phyloP scores from a whole-genome alignment of 2,113 vertebrate species.

The Cinclus cinclus region DNA sequence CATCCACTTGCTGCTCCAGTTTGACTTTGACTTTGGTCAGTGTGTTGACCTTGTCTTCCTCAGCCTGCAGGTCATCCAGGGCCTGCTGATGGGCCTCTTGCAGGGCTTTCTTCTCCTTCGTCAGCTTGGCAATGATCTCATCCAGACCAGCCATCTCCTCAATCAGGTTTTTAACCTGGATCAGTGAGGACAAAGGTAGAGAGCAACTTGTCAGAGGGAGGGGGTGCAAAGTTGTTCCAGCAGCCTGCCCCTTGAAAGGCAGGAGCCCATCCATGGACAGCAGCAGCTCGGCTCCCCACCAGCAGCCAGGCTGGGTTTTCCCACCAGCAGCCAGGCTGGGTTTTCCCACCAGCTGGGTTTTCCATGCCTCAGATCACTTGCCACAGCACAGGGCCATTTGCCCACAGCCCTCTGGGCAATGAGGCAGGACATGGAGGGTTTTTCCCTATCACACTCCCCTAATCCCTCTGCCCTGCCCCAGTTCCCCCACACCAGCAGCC shows the following conservation, averaged over 20 bases:
- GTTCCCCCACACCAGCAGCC: background rate
- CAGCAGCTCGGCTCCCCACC: background rate
- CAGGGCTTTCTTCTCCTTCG: constrained; percentile 90
- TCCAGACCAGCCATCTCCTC: constrained; percentile 92
- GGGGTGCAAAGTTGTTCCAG: background rate
- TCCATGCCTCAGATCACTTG: background rate
- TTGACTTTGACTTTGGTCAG: constrained; percentile 90
- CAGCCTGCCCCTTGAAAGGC: background rate
- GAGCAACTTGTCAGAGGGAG: background rate
- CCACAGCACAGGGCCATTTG: background rate
- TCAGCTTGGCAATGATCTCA: constrained; percentile 86
- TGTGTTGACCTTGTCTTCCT: constrained; percentile 90
- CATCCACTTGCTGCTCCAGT: constrained; percentile 93
- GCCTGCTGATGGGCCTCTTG: constrained; percentile 92
- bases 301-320: background rate
- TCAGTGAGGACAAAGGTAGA: background rate
- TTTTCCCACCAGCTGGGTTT: background rate
- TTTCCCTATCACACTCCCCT: background rate
- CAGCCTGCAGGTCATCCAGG: constrained; percentile 89
- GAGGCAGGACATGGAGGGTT: background rate
- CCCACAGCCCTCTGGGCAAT: background rate
- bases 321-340: background rate
- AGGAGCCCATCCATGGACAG: background rate
- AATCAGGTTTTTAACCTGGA: constrained; percentile 91
- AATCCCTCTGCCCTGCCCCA: background rate